These are phyloP conservation scores for Drosophila parabipectinata DNA, from an alignment of 1,140 invertebrate genomes.

Conservation along the genomic window DNA sequence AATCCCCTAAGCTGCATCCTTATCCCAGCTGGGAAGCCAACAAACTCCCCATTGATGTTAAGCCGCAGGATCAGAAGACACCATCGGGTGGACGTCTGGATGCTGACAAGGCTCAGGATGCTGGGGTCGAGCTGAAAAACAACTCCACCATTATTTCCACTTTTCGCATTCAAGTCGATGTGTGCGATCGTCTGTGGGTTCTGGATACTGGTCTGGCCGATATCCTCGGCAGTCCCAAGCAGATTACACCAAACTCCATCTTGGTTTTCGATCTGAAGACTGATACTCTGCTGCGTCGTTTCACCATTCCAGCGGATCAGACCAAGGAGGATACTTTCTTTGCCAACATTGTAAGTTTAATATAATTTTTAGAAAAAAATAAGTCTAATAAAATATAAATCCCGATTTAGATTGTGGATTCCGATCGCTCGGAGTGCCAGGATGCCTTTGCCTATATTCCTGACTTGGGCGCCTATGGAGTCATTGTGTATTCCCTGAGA, in stretches of 20 bases:
- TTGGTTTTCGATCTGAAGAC: conserved; percentile 91
- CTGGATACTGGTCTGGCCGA: conserved; percentile 90
- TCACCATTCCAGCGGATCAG: conserved; percentile 87
- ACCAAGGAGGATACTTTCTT: conserved; percentile 89
- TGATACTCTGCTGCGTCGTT: conserved; percentile 87
- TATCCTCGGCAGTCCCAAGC: conserved; percentile 87
- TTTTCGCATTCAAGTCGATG: conserved; percentile 88
- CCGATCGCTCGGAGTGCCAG: conserved; percentile 88
- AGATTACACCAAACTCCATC: conserved; percentile 87
- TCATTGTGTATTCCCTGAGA: conserved; percentile 90
- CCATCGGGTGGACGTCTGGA: conserved; percentile 74
- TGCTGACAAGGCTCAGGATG: conserved; percentile 72
- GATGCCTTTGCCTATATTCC: conserved; percentile 90
- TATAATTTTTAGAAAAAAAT: background rate
- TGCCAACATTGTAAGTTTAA: conserved; percentile 87
- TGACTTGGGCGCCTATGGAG: conserved; percentile 89
- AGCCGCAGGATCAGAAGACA: conserved; percentile 60
- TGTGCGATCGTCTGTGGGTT: conserved; percentile 90
- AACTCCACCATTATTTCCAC: conserved; percentile 88
- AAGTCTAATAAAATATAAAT: background rate
- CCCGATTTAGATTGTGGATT: conserved; percentile 86
- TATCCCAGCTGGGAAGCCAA: conserved; percentile 89
- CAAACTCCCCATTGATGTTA: conserved; percentile 85
- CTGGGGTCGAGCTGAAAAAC: conserved; percentile 82
- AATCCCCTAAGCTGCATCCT: conserved; percentile 87